Base-by-base conservation (phyloP, 2,888 invertebrate species). In the Agrilus cyanescens region DNA sequence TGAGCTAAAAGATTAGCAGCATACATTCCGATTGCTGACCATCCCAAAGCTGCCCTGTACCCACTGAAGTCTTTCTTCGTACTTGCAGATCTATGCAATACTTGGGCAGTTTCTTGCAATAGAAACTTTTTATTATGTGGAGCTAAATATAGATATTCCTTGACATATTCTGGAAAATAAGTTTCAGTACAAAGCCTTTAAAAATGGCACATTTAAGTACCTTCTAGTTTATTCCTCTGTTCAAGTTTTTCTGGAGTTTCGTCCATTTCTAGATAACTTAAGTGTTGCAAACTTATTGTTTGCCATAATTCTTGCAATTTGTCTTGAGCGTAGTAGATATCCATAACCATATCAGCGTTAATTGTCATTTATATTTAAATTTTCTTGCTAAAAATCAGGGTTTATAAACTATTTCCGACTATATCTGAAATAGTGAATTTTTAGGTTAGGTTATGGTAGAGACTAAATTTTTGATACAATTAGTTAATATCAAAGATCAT, bases 1-100 rank as follows among this genome's bases (percentile, higher is more conserved):
- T 90, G 88, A 12, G 82, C 78, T 40, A 88, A 70, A 46, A 93
- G 69, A 67, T 91, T 90, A 43, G 80, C 82, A 2, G 90, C 90
- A 63, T 91, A 91, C 50, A 84, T 73, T 46, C 85, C 88, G 50
- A 91, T 73, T 29, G 87, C 83, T 54, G 85, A 82, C 77, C 88
- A 91, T 12, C 89, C 90, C 37, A 80, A 72, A 20, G 83, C 80
- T 12, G 87, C 86, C 52, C 82, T 76, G 56, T 84, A 84, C 14
- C 84, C 87, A 60, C 83, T 88, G 61, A 87, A 90, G 54, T 84
- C 81, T 5, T 75, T 67, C 56, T 81, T 69, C 40, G 76, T 76
- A 35, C 72, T 74, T 18, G 87, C 77, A 1, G 87, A 86, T 41
- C 76, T 73, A 47, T 80, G 78, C 48, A 90, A 73, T 41, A 89